Conservation (phyloP, 2,888 invertebrate species). For the Dynastes maya region DNA sequence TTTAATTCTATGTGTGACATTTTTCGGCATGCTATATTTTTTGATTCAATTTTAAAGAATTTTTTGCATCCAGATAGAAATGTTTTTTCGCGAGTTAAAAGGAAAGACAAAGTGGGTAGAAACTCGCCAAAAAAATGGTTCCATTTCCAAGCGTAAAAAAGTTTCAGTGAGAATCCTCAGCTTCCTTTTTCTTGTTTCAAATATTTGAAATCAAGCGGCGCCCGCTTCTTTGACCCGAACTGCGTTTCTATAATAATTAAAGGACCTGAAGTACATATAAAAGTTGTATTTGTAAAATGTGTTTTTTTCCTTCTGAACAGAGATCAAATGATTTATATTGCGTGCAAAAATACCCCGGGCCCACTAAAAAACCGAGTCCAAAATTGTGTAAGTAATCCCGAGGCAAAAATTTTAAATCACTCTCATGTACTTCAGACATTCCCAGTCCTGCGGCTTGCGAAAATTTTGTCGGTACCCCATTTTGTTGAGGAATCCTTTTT, state of each 20-base stretch:
- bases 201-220: neutral
- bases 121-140: no score
- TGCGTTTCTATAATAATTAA: conserved; percentile 27
- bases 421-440: conserved; percentile 46
- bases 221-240: neutral
- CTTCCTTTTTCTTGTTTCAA: neutral
- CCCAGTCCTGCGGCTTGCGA: conserved; percentile 42
- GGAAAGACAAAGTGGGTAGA: no score
- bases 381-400: conserved; percentile 47
- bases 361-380: conserved; percentile 35
- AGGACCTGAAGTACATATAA: neutral
- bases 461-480: conserved; percentile 35
- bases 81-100: no score
- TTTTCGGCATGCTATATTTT: no score
- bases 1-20: no score
- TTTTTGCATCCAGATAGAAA: no score
- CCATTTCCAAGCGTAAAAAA: no score
- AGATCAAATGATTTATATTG: conserved; percentile 39
- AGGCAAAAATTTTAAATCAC: no score
- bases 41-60: no score
- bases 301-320: conserved; percentile 39
- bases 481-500: conserved; percentile 22
- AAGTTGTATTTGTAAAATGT: conserved; percentile 33
- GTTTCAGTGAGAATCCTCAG: no score
- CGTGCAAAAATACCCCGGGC: conserved; percentile 34